phyloP scores from a whole-genome alignment of 2,888 invertebrate species.

The Agrotis puta region DNA sequence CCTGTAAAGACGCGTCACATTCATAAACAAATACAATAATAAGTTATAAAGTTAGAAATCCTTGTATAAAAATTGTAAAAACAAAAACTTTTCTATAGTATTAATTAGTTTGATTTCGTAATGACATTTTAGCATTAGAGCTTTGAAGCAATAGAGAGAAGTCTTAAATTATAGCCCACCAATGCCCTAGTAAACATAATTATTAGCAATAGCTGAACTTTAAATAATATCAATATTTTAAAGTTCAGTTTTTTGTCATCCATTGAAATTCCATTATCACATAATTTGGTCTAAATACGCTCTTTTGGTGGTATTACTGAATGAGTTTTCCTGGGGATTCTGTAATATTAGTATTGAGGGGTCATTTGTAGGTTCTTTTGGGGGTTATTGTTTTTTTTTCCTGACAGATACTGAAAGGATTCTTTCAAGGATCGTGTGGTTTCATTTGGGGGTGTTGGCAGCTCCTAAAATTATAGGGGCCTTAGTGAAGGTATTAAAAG shows the following conservation, averaged over 20 bases:
- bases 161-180: too few species aligned
- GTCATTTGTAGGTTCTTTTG: not conserved
- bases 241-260: too few species aligned
- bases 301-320: not conserved
- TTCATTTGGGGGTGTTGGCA: not conserved
- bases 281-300: too few species aligned
- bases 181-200: too few species aligned
- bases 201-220: too few species aligned
- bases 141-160: too few species aligned
- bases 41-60: not conserved
- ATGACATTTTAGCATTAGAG: not conserved
- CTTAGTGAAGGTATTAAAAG: not conserved
- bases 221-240: too few species aligned
- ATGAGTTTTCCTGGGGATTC: too few species aligned
- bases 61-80: not conserved
- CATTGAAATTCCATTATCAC: too few species aligned
- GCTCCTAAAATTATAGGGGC: not conserved
- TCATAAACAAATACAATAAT: not conserved
- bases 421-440: not conserved
- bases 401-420: too few species aligned
- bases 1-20: not conserved
- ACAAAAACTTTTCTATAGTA: too few species aligned
- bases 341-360: too few species aligned
- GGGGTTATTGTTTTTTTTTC: not conserved
- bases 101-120: not conserved